Conservation (phyloP, 2,888 invertebrate genomes). For the Stenodera caucasica region DNA sequence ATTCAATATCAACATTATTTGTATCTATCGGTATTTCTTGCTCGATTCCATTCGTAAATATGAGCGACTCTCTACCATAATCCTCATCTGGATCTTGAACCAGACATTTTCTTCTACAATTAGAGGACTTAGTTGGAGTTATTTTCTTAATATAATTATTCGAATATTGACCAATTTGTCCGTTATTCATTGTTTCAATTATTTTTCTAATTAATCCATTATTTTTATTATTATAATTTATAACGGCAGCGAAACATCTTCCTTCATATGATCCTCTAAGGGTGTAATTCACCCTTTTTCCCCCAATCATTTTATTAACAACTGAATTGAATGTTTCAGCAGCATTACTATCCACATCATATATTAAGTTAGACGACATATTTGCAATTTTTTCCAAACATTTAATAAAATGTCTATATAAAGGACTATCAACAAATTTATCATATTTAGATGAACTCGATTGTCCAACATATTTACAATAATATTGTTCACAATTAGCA, state of each 20-base stretch:
- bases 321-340: no score
- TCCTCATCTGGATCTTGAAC: not conserved
- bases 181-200: not conserved
- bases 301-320: no score
- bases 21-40: no score
- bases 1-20: no score
- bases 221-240: not conserved
- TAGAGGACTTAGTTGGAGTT: not conserved
- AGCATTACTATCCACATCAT: no score
- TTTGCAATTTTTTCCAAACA: no score
- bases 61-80: not conserved
- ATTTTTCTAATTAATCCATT: not conserved
- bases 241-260: not conserved
- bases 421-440: not conserved
- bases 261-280: not conserved
- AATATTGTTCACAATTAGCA: conserved; percentile 6
- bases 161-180: not conserved
- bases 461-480: not conserved
- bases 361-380: no score
- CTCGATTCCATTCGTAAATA: no score
- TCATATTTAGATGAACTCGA: not conserved
- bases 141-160: no score
- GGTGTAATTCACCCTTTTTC: not conserved
- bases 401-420: no score
- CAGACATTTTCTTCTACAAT: not conserved